Conservation (phyloP, 92 coral and sea anemone genomes). For the Plumapathes pennacea region DNA sequence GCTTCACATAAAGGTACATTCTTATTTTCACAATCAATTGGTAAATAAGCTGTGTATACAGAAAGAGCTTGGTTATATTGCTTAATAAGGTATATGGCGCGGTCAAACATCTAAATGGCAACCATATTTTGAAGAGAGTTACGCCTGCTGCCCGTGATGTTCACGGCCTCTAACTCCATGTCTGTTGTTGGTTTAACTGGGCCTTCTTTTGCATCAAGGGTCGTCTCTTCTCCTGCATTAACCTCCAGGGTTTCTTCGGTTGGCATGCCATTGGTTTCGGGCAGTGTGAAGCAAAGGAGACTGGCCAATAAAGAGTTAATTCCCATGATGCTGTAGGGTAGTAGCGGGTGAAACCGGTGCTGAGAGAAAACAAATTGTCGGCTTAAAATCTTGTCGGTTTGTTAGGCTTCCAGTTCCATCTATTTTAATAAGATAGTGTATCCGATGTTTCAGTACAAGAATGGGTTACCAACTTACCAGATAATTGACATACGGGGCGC, state of each 20-base stretch:
- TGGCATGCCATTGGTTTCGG: conserved; percentile 45
- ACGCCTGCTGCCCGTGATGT: too few species aligned
- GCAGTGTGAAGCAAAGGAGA: conserved; percentile 40
- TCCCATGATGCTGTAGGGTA: conserved; percentile 54
- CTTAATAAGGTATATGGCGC: too few species aligned
- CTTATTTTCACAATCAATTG: too few species aligned
- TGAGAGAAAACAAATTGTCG: neutral
- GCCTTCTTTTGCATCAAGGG: too few species aligned
- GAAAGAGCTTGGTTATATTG: too few species aligned
- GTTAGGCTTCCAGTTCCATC: neutral
- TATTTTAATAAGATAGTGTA: neutral
- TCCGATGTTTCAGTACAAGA: neutral
- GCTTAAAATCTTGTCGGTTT: neutral
- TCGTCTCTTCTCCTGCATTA: conserved; percentile 14
- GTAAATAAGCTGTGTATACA: too few species aligned
- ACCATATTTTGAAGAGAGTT: too few species aligned
- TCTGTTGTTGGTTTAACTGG: neutral
- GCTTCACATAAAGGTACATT: too few species aligned
- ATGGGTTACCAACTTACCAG: conserved; percentile 70
- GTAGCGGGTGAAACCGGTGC: conserved; percentile 50
- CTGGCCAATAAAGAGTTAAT: conserved; percentile 30
- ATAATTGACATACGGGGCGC: conserved; percentile 64
- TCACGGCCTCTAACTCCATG: neutral
- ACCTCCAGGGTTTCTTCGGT: conserved; percentile 58
- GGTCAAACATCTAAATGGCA: too few species aligned